Conservation (phyloP, 2,888 invertebrate species). For the Drosophila neutralis region DNA sequence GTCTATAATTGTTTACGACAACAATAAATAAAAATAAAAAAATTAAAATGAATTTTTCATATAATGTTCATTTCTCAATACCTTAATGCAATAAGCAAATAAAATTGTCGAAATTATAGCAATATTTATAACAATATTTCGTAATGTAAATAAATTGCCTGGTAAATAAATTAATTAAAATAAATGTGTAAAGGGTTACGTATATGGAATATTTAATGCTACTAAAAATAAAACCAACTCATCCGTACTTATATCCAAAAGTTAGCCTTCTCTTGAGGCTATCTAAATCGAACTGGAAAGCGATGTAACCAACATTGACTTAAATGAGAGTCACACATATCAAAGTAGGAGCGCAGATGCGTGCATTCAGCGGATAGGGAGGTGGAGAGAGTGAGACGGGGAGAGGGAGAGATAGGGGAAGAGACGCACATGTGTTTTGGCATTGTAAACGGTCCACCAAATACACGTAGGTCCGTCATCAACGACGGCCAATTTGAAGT, state of each 20-base stretch:
- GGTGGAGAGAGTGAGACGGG: neutral
- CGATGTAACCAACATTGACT: constrained; percentile 2
- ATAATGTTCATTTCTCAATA: neutral
- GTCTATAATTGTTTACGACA: no score
- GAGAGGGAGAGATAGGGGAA: neutral
- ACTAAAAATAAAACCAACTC: neutral
- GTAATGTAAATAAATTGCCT: neutral
- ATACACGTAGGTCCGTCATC: constrained; percentile 60
- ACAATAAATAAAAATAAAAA: no score
- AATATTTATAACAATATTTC: neutral
- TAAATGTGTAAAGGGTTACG: neutral
- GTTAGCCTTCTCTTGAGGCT: neutral
- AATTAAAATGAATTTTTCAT: neutral
- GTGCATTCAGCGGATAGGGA: neutral
- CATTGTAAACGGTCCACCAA: constrained; percentile 45
- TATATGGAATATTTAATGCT: neutral
- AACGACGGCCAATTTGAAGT: constrained; percentile 76
- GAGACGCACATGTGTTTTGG: constrained; percentile 60
- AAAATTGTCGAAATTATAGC: neutral
- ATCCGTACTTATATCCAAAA: neutral
- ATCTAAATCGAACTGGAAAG: constrained; percentile 5
- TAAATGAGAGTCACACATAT: neutral
- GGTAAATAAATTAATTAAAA: neutral
- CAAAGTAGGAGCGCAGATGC: constrained; percentile 13
- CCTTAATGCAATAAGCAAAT: neutral